Base-by-base conservation (phyloP, 2,888 invertebrate species). In the Drosophila hamatofila region DNA sequence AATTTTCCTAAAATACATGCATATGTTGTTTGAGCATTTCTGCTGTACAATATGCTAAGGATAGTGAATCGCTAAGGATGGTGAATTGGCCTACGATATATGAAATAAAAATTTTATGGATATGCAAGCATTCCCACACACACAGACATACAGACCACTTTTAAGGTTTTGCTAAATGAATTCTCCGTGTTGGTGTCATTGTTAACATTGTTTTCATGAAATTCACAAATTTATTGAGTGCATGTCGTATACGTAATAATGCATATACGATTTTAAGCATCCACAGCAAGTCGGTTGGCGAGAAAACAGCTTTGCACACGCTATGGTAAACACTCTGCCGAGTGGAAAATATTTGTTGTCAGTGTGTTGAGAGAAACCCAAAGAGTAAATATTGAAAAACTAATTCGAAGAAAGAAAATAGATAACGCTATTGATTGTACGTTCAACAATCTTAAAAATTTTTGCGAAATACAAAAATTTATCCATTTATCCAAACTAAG, bases 171-270 rank as follows among this genome's bases (percentile, higher is more conserved):
- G n/a, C 67, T 37, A 65, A 49, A 68, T 61, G 56, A 58, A 65
- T 66, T 75, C 72, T 75, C n/a, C 6, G 68, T 54, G 62, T 67
- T 66, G 59, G 63, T 69, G 41, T 6, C n/a, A 33, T 42, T 61
- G 35, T 52, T 51, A 58, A 56, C 35, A 33, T 41, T 37, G 63
- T 66, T 76, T 71, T 71, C 75, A 58, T 82, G 75, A 80, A 85
- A 72, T 88, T 80, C 75, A 76, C 71, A 80, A 80, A 79, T 80
- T 68, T 85, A 84, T 84, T 78, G 86, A 73, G 75, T 76, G 72
- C 83, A 78, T 78, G 81, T 75, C 76, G 68, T 70, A 80, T 85
- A 72, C 75, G 78, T 72, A 79, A 81, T 75, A 81, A 55, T 39
- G 62, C 42, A 16, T 49, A 49, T 59, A 37, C 27, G 12, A 49